Evolutionary conservation across 2,113 vertebrate genomes (phyloP).

Genomic region (Prolemur simus): DNA sequence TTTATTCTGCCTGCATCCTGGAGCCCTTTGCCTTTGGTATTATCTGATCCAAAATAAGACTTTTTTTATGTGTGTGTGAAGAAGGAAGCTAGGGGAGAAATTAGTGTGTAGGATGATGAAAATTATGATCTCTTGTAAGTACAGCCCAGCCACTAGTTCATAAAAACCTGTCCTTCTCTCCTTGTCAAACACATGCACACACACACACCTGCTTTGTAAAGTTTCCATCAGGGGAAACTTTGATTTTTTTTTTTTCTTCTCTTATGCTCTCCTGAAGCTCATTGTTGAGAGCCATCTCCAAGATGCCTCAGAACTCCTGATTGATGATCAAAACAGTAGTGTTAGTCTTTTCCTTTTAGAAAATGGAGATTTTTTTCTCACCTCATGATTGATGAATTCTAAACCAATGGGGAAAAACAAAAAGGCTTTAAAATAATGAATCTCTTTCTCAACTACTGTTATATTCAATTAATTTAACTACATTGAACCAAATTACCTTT

Average conservation of each 20-base stretch:
- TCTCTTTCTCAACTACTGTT: slow-evolving; percentile 76
- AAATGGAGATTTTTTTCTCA: slow-evolving; percentile 56
- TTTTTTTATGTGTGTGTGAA: not conserved
- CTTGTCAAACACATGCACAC: not conserved
- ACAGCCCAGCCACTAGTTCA: not conserved
- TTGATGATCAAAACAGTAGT: not conserved
- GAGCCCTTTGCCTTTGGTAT: not conserved
- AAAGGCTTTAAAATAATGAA: slow-evolving; percentile 77
- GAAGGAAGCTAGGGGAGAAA: not conserved
- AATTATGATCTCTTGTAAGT: not conserved
- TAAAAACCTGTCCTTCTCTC: not conserved
- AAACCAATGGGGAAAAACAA: slow-evolving; percentile 84
- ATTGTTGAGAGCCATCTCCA: not conserved
- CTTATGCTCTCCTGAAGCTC: not conserved
- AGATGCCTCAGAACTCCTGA: not conserved
- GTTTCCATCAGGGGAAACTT: not conserved
- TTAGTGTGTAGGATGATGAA: not conserved
- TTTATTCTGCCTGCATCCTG: not conserved
- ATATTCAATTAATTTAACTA: slow-evolving; percentile 80
- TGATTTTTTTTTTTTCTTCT: not conserved
- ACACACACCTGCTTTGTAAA: not conserved
- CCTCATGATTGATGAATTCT: slow-evolving; percentile 74
- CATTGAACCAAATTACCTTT: slow-evolving; percentile 82
- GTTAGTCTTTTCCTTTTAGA: slow-evolving; percentile 54
- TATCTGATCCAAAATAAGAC: not conserved